phyloP scores from a whole-genome alignment of 2,888 invertebrate species.

The Teleiodes luculella region DNA sequence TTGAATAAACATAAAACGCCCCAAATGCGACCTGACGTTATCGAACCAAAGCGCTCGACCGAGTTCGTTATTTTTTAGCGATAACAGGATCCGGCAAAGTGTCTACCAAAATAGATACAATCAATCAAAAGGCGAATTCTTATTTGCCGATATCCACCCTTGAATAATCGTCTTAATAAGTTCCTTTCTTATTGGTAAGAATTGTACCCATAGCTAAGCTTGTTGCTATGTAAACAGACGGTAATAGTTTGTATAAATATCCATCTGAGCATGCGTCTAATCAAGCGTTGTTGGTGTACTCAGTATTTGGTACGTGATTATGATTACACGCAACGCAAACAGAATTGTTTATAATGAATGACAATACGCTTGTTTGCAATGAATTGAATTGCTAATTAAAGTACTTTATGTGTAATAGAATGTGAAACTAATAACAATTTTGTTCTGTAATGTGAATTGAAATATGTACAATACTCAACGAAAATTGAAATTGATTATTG shows the following conservation, averaged over 20 bases:
- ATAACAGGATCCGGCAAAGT: too few relatives aligned
- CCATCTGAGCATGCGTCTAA: background rate
- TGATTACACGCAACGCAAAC: background rate
- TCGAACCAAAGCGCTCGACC: too few relatives aligned
- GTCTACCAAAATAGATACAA: too few relatives aligned
- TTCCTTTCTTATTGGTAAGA: background rate
- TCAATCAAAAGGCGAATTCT: too few relatives aligned
- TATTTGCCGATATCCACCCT: too few relatives aligned
- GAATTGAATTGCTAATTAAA: background rate
- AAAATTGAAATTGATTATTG: background rate
- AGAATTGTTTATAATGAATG: constrained; percentile 3
- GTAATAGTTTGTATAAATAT: background rate
- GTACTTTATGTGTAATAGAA: background rate
- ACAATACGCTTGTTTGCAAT: background rate
- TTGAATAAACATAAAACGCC: too few relatives aligned
- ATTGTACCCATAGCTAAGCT: too few relatives aligned
- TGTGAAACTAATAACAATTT: background rate
- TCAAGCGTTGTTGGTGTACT: background rate
- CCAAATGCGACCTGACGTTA: too few relatives aligned
- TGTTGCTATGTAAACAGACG: background rate
- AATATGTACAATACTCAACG: background rate
- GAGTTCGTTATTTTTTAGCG: too few relatives aligned
- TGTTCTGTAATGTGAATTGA: constrained; percentile 1
- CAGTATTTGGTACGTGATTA: background rate
- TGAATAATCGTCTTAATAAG: too few relatives aligned